Conservation (phyloP, 2,113 vertebrate genomes). For the Nerophis ophidion region DNA sequence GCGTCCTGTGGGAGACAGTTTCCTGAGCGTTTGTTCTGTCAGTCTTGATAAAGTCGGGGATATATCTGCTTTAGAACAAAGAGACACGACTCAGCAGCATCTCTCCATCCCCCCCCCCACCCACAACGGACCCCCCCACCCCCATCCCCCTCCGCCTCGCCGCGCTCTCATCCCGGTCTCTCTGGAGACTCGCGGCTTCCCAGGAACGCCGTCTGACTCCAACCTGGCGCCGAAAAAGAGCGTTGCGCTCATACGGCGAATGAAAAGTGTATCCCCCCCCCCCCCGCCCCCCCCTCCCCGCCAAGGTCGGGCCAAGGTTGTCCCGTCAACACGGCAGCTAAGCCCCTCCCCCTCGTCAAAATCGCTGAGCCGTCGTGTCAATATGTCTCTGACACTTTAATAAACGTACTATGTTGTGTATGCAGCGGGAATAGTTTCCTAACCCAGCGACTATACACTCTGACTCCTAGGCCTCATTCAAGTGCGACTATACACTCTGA, state of each 20-base stretch:
- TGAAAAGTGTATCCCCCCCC: conserved; percentile 26
- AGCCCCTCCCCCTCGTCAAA: neutral
- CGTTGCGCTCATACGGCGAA: conserved; percentile 22
- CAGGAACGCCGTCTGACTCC: conserved; percentile 49
- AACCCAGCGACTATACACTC: too few species aligned
- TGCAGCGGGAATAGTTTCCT: too few species aligned
- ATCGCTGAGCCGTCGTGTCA: too few species aligned
- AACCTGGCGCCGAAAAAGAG: conserved; percentile 32
- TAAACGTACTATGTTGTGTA: too few species aligned
- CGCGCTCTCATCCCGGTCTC: conserved; percentile 8
- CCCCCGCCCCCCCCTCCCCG: too few species aligned
- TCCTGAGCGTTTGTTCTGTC: conserved; percentile 62
- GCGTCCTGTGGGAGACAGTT: conserved; percentile 59
- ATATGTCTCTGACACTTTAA: too few species aligned
- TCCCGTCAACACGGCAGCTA: conserved; percentile 29
- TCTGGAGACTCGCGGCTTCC: conserved; percentile 52
- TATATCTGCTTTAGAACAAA: conserved; percentile 67
- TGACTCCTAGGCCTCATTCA: too few species aligned
- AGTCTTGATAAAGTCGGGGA: conserved; percentile 65
- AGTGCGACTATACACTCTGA: too few species aligned
- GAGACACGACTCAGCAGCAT: conserved; percentile 61
- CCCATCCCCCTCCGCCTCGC: neutral
- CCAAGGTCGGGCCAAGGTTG: conserved; percentile 60
- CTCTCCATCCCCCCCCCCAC: conserved; percentile 27
- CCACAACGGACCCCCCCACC: neutral